Evolutionary conservation across 2,113 vertebrate genomes (phyloP), one percentile per base, ranked within the genome.

Genomic region (Zosterops lateralis): DNA sequence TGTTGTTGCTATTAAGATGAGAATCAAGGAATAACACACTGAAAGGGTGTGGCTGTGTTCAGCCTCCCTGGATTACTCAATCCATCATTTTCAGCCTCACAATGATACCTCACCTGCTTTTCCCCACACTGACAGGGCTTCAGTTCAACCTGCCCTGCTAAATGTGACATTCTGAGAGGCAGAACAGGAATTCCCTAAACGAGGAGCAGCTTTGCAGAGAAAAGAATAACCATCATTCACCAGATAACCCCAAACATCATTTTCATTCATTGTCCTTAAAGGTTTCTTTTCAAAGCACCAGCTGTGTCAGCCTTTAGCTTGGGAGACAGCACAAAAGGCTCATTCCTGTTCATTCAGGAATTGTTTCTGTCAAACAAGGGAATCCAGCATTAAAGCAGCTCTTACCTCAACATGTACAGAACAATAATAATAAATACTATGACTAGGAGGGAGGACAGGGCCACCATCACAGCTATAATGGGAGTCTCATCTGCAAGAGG

Each of bases 361-460:
- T 42, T 34, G 60, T 57, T 62, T 68, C 50, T 92, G 42, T 9
- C 84, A 50, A 60, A 45, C 3, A 73, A 92, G 65, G 29, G 26
- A 68, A 70, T 6, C 42, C 68, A 61, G 42, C 50, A 18, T 1
- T 3, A 31, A 56, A 85, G 42, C 32, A 36, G 7, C 28, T 89
- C 98, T 98, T 92, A 99, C 99, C 99, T 98, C 97, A 99, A 98
- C 99, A 99, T 99, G 97, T 99, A 99, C 62, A 99, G 98, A 96
- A 99, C 98, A 94, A 99, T 99, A 97, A 99, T 98, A 98, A 99
- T 99, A 97, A 99, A 99, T 97, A 99, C 98, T 92, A 99, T 99
- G 94, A 99, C 98, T 90, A 99, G 98, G 92, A 99, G 98, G 90
- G 98, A 99, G 67, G 99, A 99, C 71, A 99, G 97, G 81, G 99